These are phyloP conservation scores for Salvelinus namaycush DNA, from an alignment of 2,113 vertebrate genomes.

Conservation along the genomic window DNA sequence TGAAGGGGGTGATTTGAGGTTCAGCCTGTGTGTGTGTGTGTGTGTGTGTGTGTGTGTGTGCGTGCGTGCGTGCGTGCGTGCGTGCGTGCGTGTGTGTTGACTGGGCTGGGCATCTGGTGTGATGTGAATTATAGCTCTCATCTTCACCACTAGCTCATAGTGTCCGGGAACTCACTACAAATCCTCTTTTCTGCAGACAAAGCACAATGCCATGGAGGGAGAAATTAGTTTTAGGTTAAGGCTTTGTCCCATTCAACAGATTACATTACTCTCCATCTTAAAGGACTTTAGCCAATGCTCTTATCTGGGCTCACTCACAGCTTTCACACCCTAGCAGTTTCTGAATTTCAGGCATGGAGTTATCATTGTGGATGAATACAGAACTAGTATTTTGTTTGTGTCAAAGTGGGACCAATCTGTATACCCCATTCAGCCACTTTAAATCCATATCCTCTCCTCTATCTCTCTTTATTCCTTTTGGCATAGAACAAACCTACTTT, in stretches of 20 bases:
- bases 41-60: conserved; percentile 10
- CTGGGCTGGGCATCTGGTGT: conserved; percentile 24
- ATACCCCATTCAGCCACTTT: conserved; percentile 24
- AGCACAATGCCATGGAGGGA: conserved; percentile 57
- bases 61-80: too few species aligned
- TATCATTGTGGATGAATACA: conserved; percentile 37
- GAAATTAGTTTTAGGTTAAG: conserved; percentile 69
- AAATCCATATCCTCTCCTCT: conserved; percentile 26
- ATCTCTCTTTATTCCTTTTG: neutral
- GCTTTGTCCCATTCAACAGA: conserved; percentile 68
- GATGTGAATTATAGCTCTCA: conserved; percentile 70
- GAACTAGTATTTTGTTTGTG: neutral
- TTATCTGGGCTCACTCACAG: conserved; percentile 43
- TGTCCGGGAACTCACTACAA: conserved; percentile 57
- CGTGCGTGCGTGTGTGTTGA: conserved; percentile 3
- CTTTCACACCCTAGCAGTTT: conserved; percentile 46
- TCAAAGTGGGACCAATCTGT: conserved; percentile 43
- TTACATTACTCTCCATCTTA: conserved; percentile 60
- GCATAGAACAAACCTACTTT: too few species aligned
- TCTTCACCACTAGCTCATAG: conserved; percentile 56
- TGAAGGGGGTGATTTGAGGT: too few species aligned
- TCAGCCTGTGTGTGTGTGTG: conserved; percentile 16
- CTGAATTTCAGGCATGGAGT: conserved; percentile 27
- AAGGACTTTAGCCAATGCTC: conserved; percentile 45
- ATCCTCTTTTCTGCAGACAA: conserved; percentile 70